Base-by-base conservation (phyloP, 2,888 invertebrate genomes). In the Drosophila rellima region DNA sequence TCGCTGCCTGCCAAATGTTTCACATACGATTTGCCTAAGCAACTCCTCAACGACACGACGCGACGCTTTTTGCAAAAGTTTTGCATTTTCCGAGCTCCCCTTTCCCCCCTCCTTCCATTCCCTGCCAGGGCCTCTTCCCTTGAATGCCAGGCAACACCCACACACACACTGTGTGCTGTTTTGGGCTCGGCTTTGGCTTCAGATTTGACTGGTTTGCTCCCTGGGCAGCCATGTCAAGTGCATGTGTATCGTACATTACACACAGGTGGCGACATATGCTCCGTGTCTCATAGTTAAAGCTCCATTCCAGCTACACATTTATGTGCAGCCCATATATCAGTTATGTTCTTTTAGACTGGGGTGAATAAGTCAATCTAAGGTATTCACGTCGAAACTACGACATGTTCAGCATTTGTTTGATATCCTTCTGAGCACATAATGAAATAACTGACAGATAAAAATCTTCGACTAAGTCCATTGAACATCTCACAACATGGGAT, bases 1-100 rank as follows among this genome's bases (percentile, higher is more conserved):
- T 92, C 92, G 91, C 88, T 90, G 87, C 80, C 84, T 90, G 90
- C 91, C 92, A 92, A 92, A 90, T 92, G 91, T 90, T 91, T 90
- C 91, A 80, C 79, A 90, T 90, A 82, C 84, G 83, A 90, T 90
- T 88, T 88, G 80, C 82, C 85, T 87, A 88, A 78, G 80, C 75
- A 88, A 82, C 88, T 81, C 71, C 75, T 62, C 42, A 35, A 39
- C 63, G 45, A 20, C 55, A 42, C 50, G 23, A 60, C 60, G 20
- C 60, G 33, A 60, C 42, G 59, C 26, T 59, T 74, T 70, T 73
- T 65, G 69, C 59, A 68, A 82, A 86, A 88, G 70, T 88, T 87
- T 85, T 81, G 82, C 89, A 85, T 84, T 83, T 78, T 72, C 79
- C 68, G 63, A 68, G 67, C 62, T 71, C 39, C 67, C 62, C 47